Base-by-base conservation (phyloP, 2,888 invertebrate genomes). In the Chironomus riparius region DNA sequence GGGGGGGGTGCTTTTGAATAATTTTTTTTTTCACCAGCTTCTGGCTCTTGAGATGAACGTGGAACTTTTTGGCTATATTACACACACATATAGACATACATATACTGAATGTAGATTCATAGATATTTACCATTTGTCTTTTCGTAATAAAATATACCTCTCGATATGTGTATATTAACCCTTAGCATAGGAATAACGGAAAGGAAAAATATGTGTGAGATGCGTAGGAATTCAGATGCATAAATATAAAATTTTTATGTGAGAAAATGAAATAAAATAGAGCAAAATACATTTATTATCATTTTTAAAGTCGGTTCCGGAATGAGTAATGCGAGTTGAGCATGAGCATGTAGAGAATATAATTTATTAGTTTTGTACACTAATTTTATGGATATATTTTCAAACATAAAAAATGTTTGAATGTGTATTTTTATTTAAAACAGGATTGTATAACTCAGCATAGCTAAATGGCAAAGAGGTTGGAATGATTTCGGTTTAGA, bases 311-410 rank as follows among this genome's bases (percentile, higher is more conserved):
- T 22, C 50, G 4, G 21, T 24, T 65, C 4, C 7, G 56, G 22
- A 28, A 56, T 71, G 71, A 71, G 38, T 28, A 71, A 71, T 56
- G 71, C 61, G 7, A 5, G 21, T 7, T n/a, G n/a, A 50, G n/a
- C 24, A 56, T 71, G 71, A 47, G 15, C 15, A 56, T 56, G 7
- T 7, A 56, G 18, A 61, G n/a, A 38, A 24, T 5, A 56, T 71
- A 71, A 71, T 56, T 71, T 71, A 71, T 71, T 50, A 22, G 56
- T 56, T 71, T 71, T 61, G 71, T 21, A 71, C 56, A 71, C 47
- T 71, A 56, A 71, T 71, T 71, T 13, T 24, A 4, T 65, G 38
- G 38, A 38, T 38, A 38, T 38, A 10, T 38, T 38, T 10, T 7
- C 2, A 10, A 38, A 38, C 7, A 10, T 38, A 4, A 28, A 5